Evolutionary conservation across 2,888 invertebrate genomes (phyloP), one percentile per base, ranked within the genome.

Genomic region (Sisyra terminalis): DNA sequence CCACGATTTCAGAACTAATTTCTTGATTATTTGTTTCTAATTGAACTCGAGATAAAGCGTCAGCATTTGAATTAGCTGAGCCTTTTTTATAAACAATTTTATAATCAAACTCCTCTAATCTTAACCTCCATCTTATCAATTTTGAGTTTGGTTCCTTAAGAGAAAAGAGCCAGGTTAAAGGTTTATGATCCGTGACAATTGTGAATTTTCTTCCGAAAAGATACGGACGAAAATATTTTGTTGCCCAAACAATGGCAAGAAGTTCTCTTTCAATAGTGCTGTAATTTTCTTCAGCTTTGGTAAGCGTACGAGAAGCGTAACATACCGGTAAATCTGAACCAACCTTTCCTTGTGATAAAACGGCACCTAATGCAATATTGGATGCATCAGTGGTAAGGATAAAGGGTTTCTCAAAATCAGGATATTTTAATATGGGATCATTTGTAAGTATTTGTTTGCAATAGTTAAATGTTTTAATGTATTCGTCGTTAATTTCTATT

Each of bases 171-270:
- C 56, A 60, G 2, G 47, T 50, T 29, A 60, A 44, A 1, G 57
- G 57, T 47, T 48, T 45, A 44, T 61, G 60, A 43, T 61, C 58
- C 0, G 53, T 60, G 2, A 53, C 14, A 8, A 62, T 52, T 9
- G 32, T 49, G 36, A 61, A 61, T 45, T 54, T 49, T 32, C 50
- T 48, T 11, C 59, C 59, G 14, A 46, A 51, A 3, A 56, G 18
- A 37, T 55, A 56, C 1, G 53, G 51, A 29, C 51, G 14, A n/a
- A n/a, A n/a, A n/a, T n/a, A n/a, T n/a, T n/a, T n/a, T n/a, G n/a
- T n/a, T n/a, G n/a, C n/a, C n/a, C n/a, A n/a, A n/a, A n/a, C n/a
- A n/a, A n/a, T n/a, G n/a, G n/a, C n/a, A n/a, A n/a, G n/a, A n/a
- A n/a, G n/a, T n/a, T n/a, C n/a, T n/a, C n/a, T n/a, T n/a, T n/a